A percentile compares a stretch with the other conserved stretches of the same genome.
These are phyloP conservation scores for human DNA, from an alignment of 2,113 vertebrate genomes.

Conservation along the genomic window DNA sequence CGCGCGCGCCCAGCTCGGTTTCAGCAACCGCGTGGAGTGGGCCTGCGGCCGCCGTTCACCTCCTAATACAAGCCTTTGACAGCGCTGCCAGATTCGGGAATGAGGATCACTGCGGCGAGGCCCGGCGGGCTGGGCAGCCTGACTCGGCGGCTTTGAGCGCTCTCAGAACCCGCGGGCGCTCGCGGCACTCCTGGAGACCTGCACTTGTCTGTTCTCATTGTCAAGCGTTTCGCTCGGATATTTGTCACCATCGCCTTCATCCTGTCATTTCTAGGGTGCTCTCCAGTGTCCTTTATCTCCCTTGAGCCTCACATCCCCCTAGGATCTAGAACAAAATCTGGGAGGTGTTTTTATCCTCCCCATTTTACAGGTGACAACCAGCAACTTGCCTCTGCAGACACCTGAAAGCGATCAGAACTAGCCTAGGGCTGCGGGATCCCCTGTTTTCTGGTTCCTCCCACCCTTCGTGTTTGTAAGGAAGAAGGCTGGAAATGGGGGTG, in stretches of 20 bases:
- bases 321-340: not conserved
- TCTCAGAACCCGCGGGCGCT: fast-evolving
- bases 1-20: fast-evolving
- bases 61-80: not conserved
- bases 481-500: not conserved
- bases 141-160: not conserved
- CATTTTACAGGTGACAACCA: not conserved
- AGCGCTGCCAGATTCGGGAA: fast-evolving
- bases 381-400: not conserved
- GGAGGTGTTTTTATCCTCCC: not conserved
- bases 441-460: not conserved
- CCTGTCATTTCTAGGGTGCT: not conserved
- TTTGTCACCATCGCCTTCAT: not conserved
- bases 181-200: fast-evolving
- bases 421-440: not conserved
- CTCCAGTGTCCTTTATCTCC: not conserved
- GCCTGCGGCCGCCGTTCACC: fast-evolving
- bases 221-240: not conserved
- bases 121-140: not conserved
- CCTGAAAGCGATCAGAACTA: not conserved
- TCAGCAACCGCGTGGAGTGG: fast-evolving
- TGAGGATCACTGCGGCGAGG: fast-evolving
- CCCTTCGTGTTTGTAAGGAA: not conserved
- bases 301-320: not conserved
- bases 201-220: not conserved